Conservation (phyloP, 2,113 vertebrate species). For the Propithecus coquereli region DNA sequence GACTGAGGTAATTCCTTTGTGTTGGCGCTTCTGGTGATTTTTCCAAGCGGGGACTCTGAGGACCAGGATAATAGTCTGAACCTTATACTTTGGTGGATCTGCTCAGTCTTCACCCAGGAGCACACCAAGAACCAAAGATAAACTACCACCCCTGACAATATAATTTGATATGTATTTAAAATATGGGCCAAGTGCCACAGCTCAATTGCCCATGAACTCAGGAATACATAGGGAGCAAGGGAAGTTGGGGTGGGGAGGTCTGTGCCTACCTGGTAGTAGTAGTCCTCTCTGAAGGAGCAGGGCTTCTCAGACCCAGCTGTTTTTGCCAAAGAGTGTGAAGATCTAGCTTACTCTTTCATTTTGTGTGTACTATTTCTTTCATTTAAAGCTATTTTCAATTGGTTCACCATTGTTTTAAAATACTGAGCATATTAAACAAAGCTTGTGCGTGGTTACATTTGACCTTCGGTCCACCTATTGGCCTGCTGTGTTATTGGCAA, state of each 20-base stretch:
- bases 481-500: neutral
- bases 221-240: neutral
- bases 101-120: no score
- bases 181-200: neutral
- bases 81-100: no score
- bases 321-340: neutral
- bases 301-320: neutral
- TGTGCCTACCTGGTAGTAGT: neutral
- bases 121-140: neutral
- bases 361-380: neutral
- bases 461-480: neutral
- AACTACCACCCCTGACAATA: no score
- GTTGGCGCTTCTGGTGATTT: no score
- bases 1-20: no score
- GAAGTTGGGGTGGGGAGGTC: fast-evolving
- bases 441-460: neutral
- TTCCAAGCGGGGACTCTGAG: no score
- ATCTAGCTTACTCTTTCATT: neutral
- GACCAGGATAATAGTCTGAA: no score
- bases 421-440: neutral
- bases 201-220: neutral
- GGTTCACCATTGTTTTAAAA: neutral
- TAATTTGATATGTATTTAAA: neutral
- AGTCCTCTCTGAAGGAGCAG: neutral
- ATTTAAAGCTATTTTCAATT: neutral